phyloP scores from a whole-genome alignment of 2,797 vertebrate species.

The Ptychobarbus kaznakovi region DNA sequence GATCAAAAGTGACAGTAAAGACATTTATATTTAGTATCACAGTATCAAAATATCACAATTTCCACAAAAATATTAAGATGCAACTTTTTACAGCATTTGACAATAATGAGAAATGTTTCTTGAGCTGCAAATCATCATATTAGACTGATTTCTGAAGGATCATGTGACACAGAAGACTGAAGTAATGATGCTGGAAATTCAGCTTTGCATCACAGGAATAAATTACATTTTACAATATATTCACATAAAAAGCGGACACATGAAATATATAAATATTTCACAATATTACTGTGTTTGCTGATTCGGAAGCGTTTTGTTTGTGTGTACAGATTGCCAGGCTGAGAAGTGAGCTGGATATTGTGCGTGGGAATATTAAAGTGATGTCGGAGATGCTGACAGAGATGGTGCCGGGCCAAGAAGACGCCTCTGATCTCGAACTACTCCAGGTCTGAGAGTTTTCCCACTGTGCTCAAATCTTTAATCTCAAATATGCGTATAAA shows the following conservation, averaged over 20 bases:
- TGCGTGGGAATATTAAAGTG: constrained; percentile 96
- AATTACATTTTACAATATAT: background rate
- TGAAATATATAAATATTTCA: background rate
- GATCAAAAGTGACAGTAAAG: background rate
- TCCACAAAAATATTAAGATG: background rate
- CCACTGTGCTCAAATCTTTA: background rate
- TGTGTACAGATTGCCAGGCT: constrained; percentile 87
- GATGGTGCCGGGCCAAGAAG: constrained; percentile 95
- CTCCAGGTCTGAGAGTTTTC: constrained; percentile 58
- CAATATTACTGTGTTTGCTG: constrained; percentile 23
- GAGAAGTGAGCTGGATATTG: constrained; percentile 93
- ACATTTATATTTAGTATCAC: background rate
- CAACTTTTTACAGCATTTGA: too few relatives aligned
- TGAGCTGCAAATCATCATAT: background rate
- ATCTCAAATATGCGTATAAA: background rate
- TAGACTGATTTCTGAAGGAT: background rate
- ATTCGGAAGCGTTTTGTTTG: background rate
- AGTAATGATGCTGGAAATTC: too few relatives aligned
- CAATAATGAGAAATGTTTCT: too few relatives aligned
- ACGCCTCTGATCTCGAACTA: constrained; percentile 91
- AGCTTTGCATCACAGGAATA: too few relatives aligned
- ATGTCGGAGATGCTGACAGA: constrained; percentile 99
- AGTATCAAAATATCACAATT: too few relatives aligned
- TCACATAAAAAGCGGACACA: background rate
- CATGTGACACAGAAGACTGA: background rate